Base-by-base conservation (phyloP, 2,888 invertebrate species). In the Stratiomys singularior region DNA sequence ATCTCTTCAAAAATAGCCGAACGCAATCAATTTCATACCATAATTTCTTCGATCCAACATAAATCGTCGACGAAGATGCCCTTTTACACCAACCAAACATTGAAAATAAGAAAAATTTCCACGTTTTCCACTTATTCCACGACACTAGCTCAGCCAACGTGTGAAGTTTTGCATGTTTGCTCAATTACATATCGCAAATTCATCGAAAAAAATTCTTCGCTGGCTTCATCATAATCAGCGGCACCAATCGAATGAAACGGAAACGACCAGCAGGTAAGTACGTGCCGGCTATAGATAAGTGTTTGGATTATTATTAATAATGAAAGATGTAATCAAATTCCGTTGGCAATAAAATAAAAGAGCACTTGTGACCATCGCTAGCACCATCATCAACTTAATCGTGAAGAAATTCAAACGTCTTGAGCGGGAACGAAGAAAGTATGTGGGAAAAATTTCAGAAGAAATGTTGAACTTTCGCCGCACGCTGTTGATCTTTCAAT, bases 291-390 rank as follows among this genome's bases (percentile, higher is more conserved):
- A 37, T 37, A 37, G 37, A 37, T 9, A 37, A 11, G 7, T 37
- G 44, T 30, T 7, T 37, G 21, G 18, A 7, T 25, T 60, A 60
- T 60, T 60, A 60, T 60, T 60, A 23, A 18, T 60, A 60, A 60
- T 60, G 21, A 7, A 21, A 60, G 60, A 64, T 64, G 64, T 64
- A 64, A 64, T 64, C 64, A 64, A 64, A 30, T 27, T 64, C 52
- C 64, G 27, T 18, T 30, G 27, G 64, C 28, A 30, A 64, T 64
- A 64, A 64, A 52, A 52, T 64, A 64, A 64, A 52, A 52, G 56
- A 25, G 25, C 47, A 72, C 52, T 28, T 52, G 21, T 13, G 52
- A 52, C 52, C 52, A 13, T 52, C 52, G 15, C 37, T 37, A 37
- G 37, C 37, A 37, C 37, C 37, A 37, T 37, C 37, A 37, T 60